Percentiles rank a stretch among this genome's conserved stretches.
These are phyloP conservation scores for Drosophila neocordata DNA, from an alignment of 1,140 invertebrate species.

Conservation along the genomic window DNA sequence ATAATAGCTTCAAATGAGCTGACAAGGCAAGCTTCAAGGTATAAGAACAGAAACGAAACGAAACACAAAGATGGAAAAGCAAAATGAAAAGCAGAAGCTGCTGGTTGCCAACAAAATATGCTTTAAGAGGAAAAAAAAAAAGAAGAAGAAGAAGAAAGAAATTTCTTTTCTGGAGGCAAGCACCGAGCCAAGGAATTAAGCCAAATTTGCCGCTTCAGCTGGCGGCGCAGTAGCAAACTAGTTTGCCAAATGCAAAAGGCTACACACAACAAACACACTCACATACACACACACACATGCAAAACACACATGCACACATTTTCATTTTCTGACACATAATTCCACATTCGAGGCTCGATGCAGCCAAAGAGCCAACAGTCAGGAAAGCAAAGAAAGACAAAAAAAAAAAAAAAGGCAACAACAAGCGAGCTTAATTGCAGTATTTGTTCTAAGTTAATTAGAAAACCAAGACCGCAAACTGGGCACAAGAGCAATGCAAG, in stretches of 20 bases:
- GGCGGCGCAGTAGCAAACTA: constrained; percentile 59
- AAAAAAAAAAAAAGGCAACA: constrained; percentile 37
- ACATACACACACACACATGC: constrained; percentile 18
- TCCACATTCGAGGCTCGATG: constrained; percentile 71
- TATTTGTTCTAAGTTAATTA: constrained; percentile 81
- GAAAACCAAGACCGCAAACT: constrained; percentile 59
- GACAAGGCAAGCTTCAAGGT: constrained; percentile 40
- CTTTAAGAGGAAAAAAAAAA: constrained; percentile 54
- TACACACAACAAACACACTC: constrained; percentile 28
- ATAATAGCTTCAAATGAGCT: constrained; percentile 62
- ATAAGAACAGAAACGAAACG: background rate
- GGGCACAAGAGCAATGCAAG: constrained; percentile 25
- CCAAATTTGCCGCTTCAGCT: constrained; percentile 78
- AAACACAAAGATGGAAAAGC: constrained; percentile 10
- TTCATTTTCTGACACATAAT: constrained; percentile 82
- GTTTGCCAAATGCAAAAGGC: constrained; percentile 67
- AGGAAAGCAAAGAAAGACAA: constrained; percentile 26
- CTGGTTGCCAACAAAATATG: background rate
- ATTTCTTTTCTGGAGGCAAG: constrained; percentile 37
- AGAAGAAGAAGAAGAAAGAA: constrained; percentile 50
- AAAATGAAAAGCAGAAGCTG: constrained; percentile 36
- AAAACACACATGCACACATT: constrained; percentile 50
- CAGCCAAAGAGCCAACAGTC: constrained; percentile 28
- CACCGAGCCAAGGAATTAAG: constrained; percentile 62
- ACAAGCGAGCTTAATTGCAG: constrained; percentile 78